Percentiles rank a stretch among this genome's conserved stretches.
phyloP scores from a whole-genome alignment of 2,888 invertebrate genomes.

The Diabrotica balteata region DNA sequence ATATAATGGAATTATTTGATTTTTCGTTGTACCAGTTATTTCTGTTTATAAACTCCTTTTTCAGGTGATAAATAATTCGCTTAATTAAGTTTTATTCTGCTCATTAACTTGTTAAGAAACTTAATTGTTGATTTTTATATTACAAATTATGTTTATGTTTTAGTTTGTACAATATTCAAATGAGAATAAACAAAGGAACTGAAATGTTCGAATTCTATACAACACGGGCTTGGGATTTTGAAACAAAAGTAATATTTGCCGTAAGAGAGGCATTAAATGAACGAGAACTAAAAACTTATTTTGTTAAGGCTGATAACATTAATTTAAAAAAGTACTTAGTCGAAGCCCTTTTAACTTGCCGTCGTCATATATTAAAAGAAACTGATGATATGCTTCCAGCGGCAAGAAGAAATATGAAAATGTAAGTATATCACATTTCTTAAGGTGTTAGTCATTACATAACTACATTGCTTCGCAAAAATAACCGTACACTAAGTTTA shows the following conservation, averaged over 20 bases:
- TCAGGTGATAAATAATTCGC: no score
- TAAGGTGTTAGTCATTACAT: not conserved
- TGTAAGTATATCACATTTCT: conserved; percentile 65
- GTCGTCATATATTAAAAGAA: conserved; percentile 83
- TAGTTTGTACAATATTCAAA: conserved; percentile 31
- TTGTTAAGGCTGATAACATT: conserved; percentile 72
- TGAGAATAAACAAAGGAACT: conserved; percentile 81
- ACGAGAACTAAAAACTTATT: conserved; percentile 69
- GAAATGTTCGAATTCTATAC: conserved; percentile 92
- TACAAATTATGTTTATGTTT: not conserved
- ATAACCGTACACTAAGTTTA: no score
- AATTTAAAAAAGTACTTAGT: conserved; percentile 82
- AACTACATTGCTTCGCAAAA: not conserved
- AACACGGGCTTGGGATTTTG: conserved; percentile 88
- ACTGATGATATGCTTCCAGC: conserved; percentile 80
- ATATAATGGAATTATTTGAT: no score
- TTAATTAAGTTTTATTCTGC: no score
- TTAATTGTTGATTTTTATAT: no score
- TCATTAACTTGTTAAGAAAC: no score
- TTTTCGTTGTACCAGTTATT: no score
- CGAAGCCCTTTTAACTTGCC: conserved; percentile 79
- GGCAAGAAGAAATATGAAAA: conserved; percentile 78
- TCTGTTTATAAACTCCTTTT: no score
- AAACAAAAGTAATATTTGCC: conserved; percentile 69
- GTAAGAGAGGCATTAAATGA: conserved; percentile 11